These are phyloP conservation scores for Actenoides hombroni DNA, from an alignment of 2,113 vertebrate genomes.

Conservation along the genomic window DNA sequence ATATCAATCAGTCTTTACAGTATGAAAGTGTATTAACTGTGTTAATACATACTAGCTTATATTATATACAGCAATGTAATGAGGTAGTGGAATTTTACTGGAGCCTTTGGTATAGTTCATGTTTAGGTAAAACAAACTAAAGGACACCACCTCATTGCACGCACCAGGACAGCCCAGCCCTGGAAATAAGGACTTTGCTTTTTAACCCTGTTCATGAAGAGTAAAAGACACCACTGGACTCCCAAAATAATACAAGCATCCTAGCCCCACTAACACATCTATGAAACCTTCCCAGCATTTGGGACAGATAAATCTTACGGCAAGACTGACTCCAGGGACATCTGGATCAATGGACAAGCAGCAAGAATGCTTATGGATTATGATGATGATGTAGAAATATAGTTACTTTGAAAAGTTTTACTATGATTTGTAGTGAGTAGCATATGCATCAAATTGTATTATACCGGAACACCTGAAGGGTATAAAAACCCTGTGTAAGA, in stretches of 20 bases:
- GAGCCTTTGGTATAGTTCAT: not conserved
- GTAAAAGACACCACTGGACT: not conserved
- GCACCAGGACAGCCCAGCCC: not conserved
- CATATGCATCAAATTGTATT: not conserved
- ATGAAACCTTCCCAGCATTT: not conserved
- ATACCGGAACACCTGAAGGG: fast-evolving
- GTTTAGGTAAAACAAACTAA: not conserved
- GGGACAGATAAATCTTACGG: not conserved
- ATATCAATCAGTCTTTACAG: not conserved
- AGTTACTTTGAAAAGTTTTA: not conserved
- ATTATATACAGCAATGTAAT: not conserved
- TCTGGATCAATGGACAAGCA: not conserved
- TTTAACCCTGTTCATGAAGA: not conserved
- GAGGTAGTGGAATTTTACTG: not conserved
- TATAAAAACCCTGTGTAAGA: not conserved
- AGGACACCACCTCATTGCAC: not conserved
- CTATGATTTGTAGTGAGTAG: not conserved
- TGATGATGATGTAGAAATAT: not conserved
- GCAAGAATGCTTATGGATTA: not conserved
- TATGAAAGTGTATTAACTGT: not conserved
- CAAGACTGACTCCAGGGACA: not conserved
- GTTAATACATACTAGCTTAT: not conserved
- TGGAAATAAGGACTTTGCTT: not conserved
- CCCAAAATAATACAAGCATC: not conserved
- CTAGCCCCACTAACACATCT: not conserved